These are phyloP conservation scores for Leptoclinus maculatus DNA, from an alignment of 2,797 vertebrate species.

Conservation along the genomic window DNA sequence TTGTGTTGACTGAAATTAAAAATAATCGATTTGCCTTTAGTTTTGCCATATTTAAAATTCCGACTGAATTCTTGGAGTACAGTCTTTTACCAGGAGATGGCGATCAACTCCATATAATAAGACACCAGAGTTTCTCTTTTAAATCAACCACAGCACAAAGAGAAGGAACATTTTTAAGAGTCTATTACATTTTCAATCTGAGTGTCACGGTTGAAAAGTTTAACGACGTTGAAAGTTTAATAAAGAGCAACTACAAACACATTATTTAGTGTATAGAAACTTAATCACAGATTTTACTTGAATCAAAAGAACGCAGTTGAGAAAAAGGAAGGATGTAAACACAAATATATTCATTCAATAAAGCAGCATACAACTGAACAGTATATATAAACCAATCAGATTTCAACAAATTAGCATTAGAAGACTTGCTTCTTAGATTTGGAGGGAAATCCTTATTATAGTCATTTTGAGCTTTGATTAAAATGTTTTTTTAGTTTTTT, in stretches of 20 bases:
- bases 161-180: constrained; percentile 20
- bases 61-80: constrained; percentile 30
- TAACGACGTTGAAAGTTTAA: neutral
- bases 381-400: neutral
- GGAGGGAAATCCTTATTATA: neutral
- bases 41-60: neutral
- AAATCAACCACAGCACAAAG: constrained; percentile 10
- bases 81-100: constrained; percentile 67
- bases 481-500: too few relatives aligned
- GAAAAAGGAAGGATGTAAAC: neutral
- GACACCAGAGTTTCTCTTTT: neutral
- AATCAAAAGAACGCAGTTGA: neutral
- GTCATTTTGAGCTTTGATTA: neutral
- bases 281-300: neutral
- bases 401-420: neutral
- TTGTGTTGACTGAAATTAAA: neutral
- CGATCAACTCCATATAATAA: constrained; percentile 63
- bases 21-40: neutral
- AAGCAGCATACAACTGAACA: neutral
- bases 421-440: neutral
- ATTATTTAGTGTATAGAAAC: neutral
- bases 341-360: neutral
- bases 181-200: neutral
- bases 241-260: neutral
- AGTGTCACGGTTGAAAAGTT: neutral